Percentiles rank a stretch among this genome's conserved stretches.
phyloP scores from a whole-genome alignment of 2,113 vertebrate species.

The Oreochromis spilurus region DNA sequence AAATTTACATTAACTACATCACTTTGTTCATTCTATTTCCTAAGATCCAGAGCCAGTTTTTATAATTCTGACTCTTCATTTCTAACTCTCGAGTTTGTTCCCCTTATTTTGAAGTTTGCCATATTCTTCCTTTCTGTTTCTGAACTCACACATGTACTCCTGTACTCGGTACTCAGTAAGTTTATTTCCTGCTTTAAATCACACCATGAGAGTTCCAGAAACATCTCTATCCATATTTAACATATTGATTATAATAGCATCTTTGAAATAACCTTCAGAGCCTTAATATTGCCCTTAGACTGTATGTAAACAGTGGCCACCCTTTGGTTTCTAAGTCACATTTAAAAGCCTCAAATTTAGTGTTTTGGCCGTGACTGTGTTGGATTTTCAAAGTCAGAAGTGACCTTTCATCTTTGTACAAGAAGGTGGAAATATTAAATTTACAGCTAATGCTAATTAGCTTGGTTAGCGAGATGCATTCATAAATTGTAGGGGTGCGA shows the following conservation, averaged over 20 bases:
- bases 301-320: not conserved
- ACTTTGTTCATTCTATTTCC: not conserved
- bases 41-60: not conserved
- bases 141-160: not conserved
- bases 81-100: not conserved
- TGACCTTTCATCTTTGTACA: not conserved
- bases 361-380: not conserved
- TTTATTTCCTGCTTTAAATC: not conserved
- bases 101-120: not conserved
- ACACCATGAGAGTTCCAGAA: not conserved
- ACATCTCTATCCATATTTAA: not conserved
- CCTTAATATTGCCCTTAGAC: not conserved
- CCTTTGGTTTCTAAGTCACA: not conserved
- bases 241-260: not conserved
- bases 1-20: not conserved
- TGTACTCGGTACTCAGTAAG: not conserved
- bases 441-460: not conserved
- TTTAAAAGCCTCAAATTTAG: not conserved
- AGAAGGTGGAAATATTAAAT: not conserved
- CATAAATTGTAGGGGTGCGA: not conserved
- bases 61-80: not conserved
- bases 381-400: not conserved
- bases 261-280: not conserved
- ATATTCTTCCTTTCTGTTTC: not conserved
- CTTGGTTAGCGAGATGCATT: not conserved